A percentile compares a stretch with the other conserved stretches of the same genome.
phyloP scores from a whole-genome alignment of 1,140 invertebrate species.

The Solenopsis invicta region DNA sequence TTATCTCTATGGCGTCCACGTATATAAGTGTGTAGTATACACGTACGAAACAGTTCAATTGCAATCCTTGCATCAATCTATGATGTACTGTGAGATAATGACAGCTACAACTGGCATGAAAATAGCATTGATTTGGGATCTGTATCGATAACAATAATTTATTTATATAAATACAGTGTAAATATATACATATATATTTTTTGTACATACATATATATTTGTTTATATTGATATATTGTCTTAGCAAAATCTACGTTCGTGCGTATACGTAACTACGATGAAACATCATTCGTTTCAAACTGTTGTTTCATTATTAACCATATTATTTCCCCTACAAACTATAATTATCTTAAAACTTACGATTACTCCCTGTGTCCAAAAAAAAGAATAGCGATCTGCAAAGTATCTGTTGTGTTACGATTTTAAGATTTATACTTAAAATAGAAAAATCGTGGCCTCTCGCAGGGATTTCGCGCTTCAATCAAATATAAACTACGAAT shows the following conservation, averaged over 20 bases:
- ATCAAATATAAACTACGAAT: conserved; percentile 1
- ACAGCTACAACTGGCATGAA: background rate
- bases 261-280: conserved; percentile 18
- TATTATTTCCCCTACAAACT: conserved; percentile 39
- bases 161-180: conserved; percentile 80
- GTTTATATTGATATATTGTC: conserved; percentile 64
- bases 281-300: background rate
- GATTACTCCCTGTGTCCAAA: background rate
- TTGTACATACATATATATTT: conserved; percentile 25
- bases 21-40: background rate
- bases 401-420: background rate
- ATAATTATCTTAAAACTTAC: conserved; percentile 20
- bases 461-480: conserved; percentile 2
- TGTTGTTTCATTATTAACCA: conserved; percentile 39
- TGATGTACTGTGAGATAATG: background rate
- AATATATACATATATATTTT: conserved; percentile 50
- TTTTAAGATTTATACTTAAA: conserved; percentile 17
- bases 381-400: background rate
- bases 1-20: background rate
- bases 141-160: conserved; percentile 78
- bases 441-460: conserved; percentile 16
- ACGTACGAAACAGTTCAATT: background rate
- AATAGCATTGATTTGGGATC: conserved; percentile 5
- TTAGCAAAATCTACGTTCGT: conserved; percentile 46
- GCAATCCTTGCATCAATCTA: background rate